phyloP scores from a whole-genome alignment of 2,888 invertebrate genomes.

The Cryptus viduatorius region DNA sequence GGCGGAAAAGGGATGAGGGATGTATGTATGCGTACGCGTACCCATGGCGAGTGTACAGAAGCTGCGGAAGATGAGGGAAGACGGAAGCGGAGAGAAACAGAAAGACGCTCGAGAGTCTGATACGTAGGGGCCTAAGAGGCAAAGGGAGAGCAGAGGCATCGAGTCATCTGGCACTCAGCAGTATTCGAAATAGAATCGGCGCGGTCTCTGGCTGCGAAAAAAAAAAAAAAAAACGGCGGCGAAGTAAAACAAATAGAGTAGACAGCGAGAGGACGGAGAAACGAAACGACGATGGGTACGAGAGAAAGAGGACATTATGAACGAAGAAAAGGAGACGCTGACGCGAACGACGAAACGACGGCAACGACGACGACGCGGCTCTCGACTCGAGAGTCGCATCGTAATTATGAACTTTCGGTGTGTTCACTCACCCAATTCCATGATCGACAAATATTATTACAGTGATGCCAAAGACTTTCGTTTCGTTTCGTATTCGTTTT shows the following conservation, averaged over 20 bases:
- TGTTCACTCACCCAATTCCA: slow-evolving; percentile 6
- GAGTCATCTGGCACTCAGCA: slow-evolving; percentile 84
- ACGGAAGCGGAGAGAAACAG: slow-evolving; percentile 48
- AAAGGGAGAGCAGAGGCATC: slow-evolving; percentile 73
- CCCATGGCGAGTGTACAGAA: slow-evolving; percentile 14
- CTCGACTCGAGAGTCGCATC: background rate
- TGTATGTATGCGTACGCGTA: slow-evolving; percentile 9
- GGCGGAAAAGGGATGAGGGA: slow-evolving; percentile 60
- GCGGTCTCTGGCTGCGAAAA: slow-evolving; percentile 65
- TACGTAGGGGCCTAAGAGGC: slow-evolving; percentile 65
- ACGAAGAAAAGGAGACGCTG: slow-evolving; percentile 19
- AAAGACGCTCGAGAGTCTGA: slow-evolving; percentile 51
- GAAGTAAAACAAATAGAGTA: slow-evolving; percentile 68
- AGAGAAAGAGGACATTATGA: slow-evolving; percentile 25
- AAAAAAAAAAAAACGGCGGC: slow-evolving; percentile 67
- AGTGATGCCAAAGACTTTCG: slow-evolving; percentile 17
- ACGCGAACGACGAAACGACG: slow-evolving; percentile 44
- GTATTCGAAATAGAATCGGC: slow-evolving; percentile 82
- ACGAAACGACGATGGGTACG: slow-evolving; percentile 20
- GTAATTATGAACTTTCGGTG: slow-evolving; percentile 41
- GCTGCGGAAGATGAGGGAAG: slow-evolving; percentile 1
- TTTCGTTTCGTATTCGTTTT: slow-evolving; percentile 5
- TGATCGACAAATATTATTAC: slow-evolving; percentile 53
- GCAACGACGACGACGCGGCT: background rate
- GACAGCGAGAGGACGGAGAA: slow-evolving; percentile 40